Base-by-base conservation (phyloP, 2,113 vertebrate genomes). In the Triplophysa tibetana region DNA sequence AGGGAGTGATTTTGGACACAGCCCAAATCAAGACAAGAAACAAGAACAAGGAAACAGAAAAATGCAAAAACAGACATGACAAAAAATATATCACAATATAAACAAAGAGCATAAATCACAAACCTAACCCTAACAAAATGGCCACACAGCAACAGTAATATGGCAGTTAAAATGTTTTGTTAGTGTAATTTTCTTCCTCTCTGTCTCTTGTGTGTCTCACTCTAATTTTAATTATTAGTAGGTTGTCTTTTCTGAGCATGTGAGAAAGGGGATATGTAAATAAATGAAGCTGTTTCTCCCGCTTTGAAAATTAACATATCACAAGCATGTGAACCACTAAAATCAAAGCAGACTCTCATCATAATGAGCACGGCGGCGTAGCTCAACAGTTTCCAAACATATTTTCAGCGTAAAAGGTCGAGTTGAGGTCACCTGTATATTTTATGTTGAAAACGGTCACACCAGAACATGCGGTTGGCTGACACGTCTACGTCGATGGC, bases 391-490 rank as follows among this genome's bases (percentile, higher is more conserved):
- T 70, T 23, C 24, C 66, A 58, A 8, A 21, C 69, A 43, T 60
- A 69, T 24, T 61, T 29, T 26, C 14, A 33, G 52, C 54, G 21
- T 21, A 43, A 38, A 54, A 19, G 76, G 24, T 63, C n/a, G 8
- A 45, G 17, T 23, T 33, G 48, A 9, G 29, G 29, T 75, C 75
- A 99, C 97, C 96, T 97, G 90, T 97, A 99, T 89, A 99, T 98
- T 89, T 95, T 97, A 54, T 95, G 91, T 85, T 98, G 95, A 90
- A 96, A 98, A 69, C 98, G 90, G 84, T 99, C 98, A 79, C 96
- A 98, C 98, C 98, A 99, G 82, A 96, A 99, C 81, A 99, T 93
- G 17, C 93, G 95, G 85, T 96, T 97, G 79, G 95, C 94, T 77
- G 94, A 93, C 75, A 99, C 96, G 23, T 98, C 96, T 60, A 99